Conservation (phyloP, 2,888 invertebrate species). For the Torymus auratus region DNA sequence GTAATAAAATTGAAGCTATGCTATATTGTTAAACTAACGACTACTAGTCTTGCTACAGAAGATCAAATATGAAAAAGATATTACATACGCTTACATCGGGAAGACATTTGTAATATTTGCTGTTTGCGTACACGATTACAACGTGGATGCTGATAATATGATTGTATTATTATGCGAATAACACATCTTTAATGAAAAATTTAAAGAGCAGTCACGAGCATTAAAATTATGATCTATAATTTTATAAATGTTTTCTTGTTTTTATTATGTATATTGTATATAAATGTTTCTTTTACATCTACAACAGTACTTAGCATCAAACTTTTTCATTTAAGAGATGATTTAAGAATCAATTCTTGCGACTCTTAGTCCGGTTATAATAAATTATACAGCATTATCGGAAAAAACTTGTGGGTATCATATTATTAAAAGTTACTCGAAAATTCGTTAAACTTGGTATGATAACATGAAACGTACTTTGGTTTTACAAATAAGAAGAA, state of each 20-base stretch:
- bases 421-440: too few species aligned
- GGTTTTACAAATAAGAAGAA: slow-evolving; percentile 18
- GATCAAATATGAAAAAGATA: slow-evolving; percentile 16
- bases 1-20: slow-evolving; percentile 16
- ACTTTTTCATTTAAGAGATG: too few species aligned
- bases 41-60: slow-evolving; percentile 20
- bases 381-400: too few species aligned
- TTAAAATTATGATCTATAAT: too few species aligned
- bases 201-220: slow-evolving; percentile 40
- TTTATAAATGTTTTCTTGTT: too few species aligned
- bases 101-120: slow-evolving; percentile 72
- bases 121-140: slow-evolving; percentile 56
- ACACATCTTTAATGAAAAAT: slow-evolving; percentile 3
- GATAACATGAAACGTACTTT: slow-evolving; percentile 43
- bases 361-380: too few species aligned
- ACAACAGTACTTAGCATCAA: too few species aligned
- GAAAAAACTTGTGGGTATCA: too few species aligned
- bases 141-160: slow-evolving; percentile 16
- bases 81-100: slow-evolving; percentile 55
- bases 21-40: slow-evolving; percentile 10
- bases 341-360: too few species aligned
- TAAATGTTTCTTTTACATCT: too few species aligned
- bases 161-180: slow-evolving; percentile 44
- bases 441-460: slow-evolving; percentile 7
- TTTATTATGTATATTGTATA: too few species aligned